Percentiles rank a stretch among this genome's conserved stretches.
Conservation (phyloP, 1,140 invertebrate species). For the Parasteatoda tepidariorum region DNA sequence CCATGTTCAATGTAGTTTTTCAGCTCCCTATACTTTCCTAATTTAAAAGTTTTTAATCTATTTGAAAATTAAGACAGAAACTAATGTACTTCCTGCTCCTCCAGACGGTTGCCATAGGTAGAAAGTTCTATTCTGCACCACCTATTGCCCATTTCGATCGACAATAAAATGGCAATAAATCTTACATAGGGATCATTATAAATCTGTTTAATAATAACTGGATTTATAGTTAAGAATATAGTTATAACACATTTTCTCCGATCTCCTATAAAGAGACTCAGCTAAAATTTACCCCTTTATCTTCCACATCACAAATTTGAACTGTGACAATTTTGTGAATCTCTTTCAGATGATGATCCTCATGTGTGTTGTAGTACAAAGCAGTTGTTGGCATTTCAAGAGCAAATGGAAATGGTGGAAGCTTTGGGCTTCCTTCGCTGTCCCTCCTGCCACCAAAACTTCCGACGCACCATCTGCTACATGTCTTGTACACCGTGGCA, state of each 20-base stretch:
- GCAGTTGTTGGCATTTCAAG: slow-evolving; percentile 10
- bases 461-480: slow-evolving; percentile 62
- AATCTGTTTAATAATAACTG: not conserved
- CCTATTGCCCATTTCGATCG: too few relatives aligned
- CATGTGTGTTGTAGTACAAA: slow-evolving; percentile 51
- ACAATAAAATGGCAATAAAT: too few relatives aligned
- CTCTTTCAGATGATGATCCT: slow-evolving; percentile 43
- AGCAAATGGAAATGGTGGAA: slow-evolving; percentile 26
- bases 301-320: not conserved
- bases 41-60: too few relatives aligned
- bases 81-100: too few relatives aligned
- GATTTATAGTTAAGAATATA: not conserved
- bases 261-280: too few relatives aligned
- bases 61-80: too few relatives aligned
- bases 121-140: too few relatives aligned
- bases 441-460: slow-evolving; percentile 63
- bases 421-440: slow-evolving; percentile 60
- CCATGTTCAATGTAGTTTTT: too few relatives aligned
- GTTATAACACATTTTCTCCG: too few relatives aligned
- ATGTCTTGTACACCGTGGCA: slow-evolving; percentile 63
- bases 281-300: not conserved
- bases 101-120: too few relatives aligned
- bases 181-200: too few relatives aligned
- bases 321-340: not conserved
- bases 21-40: too few relatives aligned